Evolutionary conservation across 2,888 invertebrate genomes (phyloP), one percentile per base, ranked within the genome.

Genomic region (Pimpla rufipes): DNA sequence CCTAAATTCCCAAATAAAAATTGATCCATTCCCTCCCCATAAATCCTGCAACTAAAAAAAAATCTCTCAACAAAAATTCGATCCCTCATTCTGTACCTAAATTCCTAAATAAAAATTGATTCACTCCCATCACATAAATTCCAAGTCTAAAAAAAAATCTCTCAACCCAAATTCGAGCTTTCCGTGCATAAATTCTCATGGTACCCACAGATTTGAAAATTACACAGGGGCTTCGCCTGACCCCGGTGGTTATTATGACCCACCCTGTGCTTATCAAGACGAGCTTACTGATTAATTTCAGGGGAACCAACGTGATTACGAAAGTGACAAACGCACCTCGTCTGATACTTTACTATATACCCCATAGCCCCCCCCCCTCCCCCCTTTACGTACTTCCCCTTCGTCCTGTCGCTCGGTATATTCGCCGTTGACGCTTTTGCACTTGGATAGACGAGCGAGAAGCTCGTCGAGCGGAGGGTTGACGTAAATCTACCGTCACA

Each of bases 281-380:
- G 52, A 75, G 66, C 42, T 75, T 42, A 42, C 23, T 23, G 64
- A 40, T 75, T 75, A 55, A 74, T 75, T 75, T 55, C 21, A 23
- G 21, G 52, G 8, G 29, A 47, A 70, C 55, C 7, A 70, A 70
- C 70, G 70, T 55, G 23, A 70, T 52, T 40, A 66, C 29, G 42
- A 67, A 13, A 47, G 75, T 79, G 85, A 88, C 73, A 81, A 85
- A 85, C 85, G 77, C 64, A 79, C 68, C 66, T 66, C 29, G 35
- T 55, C 29, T 76, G 16, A 59, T 55, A 29, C 21, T 37, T n/a
- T 37, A 62, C 37, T 37, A 13, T 23, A 55, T 13, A 11, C 11
- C 16, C 35, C 1, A 29, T 13, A 2, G 3, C 18, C 1, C 16
- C 16, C 5, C 6, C 13, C n/a, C 7, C 3, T 18, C n/a, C 37